Evolutionary conservation across 2,888 invertebrate species (phyloP), one percentile per base, ranked within the genome.

Genomic region (Drosophila paucipuncta): DNA sequence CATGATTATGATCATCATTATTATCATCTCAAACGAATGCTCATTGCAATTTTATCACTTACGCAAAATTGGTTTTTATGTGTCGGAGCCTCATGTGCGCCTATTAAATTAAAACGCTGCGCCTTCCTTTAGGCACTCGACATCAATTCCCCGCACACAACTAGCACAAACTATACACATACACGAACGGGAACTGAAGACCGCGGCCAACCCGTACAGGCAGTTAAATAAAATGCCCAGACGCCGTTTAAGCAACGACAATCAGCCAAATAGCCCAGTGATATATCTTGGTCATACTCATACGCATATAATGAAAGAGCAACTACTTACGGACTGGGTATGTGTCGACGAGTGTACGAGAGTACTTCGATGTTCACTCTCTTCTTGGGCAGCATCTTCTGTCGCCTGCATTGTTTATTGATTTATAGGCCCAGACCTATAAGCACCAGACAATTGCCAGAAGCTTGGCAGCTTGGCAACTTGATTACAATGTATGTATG

Each of bases 11-110:
- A 64, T 61, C 54, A 47, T 70, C 68, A 37, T 41, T 16, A 52
- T 77, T 47, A 50, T 54, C 39, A 55, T 62, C 55, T 35, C 50
- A 73, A 59, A 64, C 74, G 81, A 81, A 78, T 80, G 74, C 85
- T 89, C 82, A 88, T 88, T 88, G 89, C 87, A 89, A 85, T 88
- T 88, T 88, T 89, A 88, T 88, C 87, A 89, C 89, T 88, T 88
- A 78, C 87, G 87, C 87, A 85, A 88, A 88, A 88, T 89, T 89
- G 87, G 89, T 83, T 88, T 89, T 88, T 89, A 88, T 88, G 89
- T 73, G 71, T 57, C 69, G 72, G 67, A 71, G 88, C 60, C 86
- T 81, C 80, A 80, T 79, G 76, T 79, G 83, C 84, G 86, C 86
- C 86, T 86, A 87, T 87, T 84, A 89, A 89, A 80, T 89, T 83